phyloP scores from a whole-genome alignment of 2,797 vertebrate genomes.

The Onychomys arenicola region DNA sequence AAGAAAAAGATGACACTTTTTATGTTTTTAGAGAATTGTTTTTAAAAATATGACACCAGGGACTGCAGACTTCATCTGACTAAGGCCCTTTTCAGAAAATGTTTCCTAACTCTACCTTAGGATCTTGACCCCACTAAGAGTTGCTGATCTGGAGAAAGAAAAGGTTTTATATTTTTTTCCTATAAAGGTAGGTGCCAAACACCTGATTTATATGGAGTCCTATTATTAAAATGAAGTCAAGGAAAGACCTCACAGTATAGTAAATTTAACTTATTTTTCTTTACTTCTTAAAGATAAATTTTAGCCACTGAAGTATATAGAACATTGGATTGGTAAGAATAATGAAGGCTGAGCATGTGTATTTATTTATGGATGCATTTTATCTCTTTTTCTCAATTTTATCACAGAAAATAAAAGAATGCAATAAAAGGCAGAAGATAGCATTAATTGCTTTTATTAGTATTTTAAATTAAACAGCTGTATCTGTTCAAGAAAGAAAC shows the following conservation, averaged over 20 bases:
- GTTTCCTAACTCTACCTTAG: conserved; percentile 15
- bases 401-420: conserved; percentile 65
- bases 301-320: conserved; percentile 24
- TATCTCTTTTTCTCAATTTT: conserved; percentile 61
- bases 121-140: conserved; percentile 2
- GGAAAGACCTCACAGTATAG: neutral
- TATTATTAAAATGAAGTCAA: conserved; percentile 52
- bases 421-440: neutral
- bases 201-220: neutral
- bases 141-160: conserved; percentile 26
- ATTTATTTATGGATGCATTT: conserved; percentile 2
- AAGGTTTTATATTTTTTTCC: conserved; percentile 12
- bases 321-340: conserved; percentile 26
- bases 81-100: conserved; percentile 42
- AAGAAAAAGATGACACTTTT: neutral
- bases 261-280: conserved; percentile 46
- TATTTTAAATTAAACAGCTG: conserved; percentile 71
- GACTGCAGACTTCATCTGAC: neutral
- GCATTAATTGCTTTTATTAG: conserved; percentile 65
- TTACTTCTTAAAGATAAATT: conserved; percentile 49
- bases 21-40: conserved; percentile 52
- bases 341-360: conserved; percentile 9
- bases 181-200: neutral
- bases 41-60: neutral
- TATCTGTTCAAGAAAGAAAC: conserved; percentile 60